A percentile compares a stretch with the other conserved stretches of the same genome.
phyloP scores from a whole-genome alignment of 1,140 invertebrate genomes.

The Nephila pilipes region DNA sequence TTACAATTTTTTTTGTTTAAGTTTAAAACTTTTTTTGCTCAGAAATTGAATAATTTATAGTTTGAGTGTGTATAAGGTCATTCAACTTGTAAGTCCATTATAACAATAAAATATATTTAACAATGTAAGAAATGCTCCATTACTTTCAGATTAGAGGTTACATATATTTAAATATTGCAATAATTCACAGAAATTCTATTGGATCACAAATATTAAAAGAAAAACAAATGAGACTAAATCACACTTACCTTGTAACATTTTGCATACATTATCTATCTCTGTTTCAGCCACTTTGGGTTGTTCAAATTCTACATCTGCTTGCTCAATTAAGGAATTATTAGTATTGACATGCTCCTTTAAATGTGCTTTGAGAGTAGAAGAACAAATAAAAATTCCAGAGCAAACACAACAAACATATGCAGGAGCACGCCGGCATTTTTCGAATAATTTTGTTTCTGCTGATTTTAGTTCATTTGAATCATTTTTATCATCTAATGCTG shows the following conservation, averaged over 20 bases:
- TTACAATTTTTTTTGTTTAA: too few species aligned
- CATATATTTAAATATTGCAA: too few species aligned
- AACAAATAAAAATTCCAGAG: constrained; percentile 79
- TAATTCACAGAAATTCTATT: too few species aligned
- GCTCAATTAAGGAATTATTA: neutral
- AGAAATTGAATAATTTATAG: too few species aligned
- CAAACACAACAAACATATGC: constrained; percentile 79
- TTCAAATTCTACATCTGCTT: neutral
- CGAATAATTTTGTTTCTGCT: constrained; percentile 56
- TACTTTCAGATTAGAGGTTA: too few species aligned
- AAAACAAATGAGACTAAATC: neutral
- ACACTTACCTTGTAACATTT: constrained; percentile 53
- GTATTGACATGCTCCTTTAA: constrained; percentile 77
- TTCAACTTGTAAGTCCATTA: too few species aligned
- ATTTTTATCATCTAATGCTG: neutral
- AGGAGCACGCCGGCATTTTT: constrained; percentile 76
- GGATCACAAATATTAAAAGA: too few species aligned
- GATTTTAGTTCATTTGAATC: constrained; percentile 18
- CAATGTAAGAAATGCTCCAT: too few species aligned
- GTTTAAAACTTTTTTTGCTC: too few species aligned
- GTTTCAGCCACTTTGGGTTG: neutral
- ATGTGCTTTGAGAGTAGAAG: constrained; percentile 80
- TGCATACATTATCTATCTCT: constrained; percentile 29
- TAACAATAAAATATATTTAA: too few species aligned
- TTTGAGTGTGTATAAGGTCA: too few species aligned